phyloP scores from a whole-genome alignment of 2,888 invertebrate species.

The Drosophila subquinaria region DNA sequence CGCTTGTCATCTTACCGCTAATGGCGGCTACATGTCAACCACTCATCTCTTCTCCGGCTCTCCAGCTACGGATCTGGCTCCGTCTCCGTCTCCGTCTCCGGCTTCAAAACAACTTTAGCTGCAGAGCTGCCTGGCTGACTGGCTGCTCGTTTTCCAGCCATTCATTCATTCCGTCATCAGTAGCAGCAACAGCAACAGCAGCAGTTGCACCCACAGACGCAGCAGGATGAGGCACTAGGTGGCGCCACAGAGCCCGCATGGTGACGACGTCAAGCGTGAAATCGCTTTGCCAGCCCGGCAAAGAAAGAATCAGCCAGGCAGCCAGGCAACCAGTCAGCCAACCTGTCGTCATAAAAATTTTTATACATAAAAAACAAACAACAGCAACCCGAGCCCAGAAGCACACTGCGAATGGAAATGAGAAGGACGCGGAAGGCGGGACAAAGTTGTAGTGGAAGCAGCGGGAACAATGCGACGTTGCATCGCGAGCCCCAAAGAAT shows the following conservation, averaged over 20 bases:
- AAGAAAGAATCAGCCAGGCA: conserved; percentile 13
- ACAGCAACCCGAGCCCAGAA: conserved; percentile 40
- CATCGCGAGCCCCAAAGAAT: conserved; percentile 28
- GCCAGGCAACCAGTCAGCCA: conserved; percentile 42
- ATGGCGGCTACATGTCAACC: conserved; percentile 81
- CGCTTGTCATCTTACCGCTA: conserved; percentile 81
- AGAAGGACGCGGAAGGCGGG: conserved; percentile 1
- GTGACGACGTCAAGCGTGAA: conserved; percentile 70
- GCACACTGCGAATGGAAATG: conserved; percentile 15
- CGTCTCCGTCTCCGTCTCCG: background rate
- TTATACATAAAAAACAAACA: conserved; percentile 58
- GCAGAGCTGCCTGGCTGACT: background rate
- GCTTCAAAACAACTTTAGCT: background rate
- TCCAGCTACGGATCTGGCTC: conserved; percentile 10
- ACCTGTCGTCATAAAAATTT: conserved; percentile 80
- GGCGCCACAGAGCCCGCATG: conserved; percentile 65
- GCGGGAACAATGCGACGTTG: conserved; percentile 59
- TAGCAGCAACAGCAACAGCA: conserved; percentile 33
- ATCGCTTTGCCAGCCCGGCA: conserved; percentile 69
- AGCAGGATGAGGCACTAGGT: conserved; percentile 63
- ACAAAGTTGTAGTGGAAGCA: conserved; percentile 20
- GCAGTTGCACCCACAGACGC: conserved; percentile 17
- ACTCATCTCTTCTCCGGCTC: conserved; percentile 76
- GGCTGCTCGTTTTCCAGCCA: conserved; percentile 70
- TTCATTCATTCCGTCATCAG: conserved; percentile 57